Conservation (phyloP, 2,888 invertebrate genomes). For the Lycia hirtaria region DNA sequence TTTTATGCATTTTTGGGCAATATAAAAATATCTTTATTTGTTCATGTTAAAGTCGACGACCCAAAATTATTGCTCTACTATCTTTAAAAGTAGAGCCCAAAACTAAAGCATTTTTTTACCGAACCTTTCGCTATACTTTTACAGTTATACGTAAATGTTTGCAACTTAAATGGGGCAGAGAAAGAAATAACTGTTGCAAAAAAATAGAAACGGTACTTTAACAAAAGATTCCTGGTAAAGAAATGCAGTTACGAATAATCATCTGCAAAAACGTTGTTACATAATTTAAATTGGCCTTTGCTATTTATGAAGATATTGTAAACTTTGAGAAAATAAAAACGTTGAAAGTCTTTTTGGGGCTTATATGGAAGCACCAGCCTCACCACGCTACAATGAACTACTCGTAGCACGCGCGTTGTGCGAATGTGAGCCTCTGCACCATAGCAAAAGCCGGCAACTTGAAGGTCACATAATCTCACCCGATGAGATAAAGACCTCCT, state of each 20-base stretch:
- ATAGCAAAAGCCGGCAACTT: too few relatives aligned
- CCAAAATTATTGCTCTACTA: constrained; percentile 63
- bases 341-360: too few relatives aligned
- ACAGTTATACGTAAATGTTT: constrained; percentile 66
- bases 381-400: too few relatives aligned
- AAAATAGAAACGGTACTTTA: constrained; percentile 55
- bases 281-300: constrained; percentile 32
- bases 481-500: too few relatives aligned
- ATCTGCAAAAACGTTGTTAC: constrained; percentile 43
- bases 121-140: constrained; percentile 54
- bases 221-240: constrained; percentile 53
- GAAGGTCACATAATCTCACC: too few relatives aligned
- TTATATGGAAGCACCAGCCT: too few relatives aligned
- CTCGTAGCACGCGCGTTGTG: too few relatives aligned
- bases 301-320: neutral
- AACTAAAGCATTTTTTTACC: constrained; percentile 65
- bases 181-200: constrained; percentile 58
- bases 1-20: constrained; percentile 48
- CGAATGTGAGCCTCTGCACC: too few relatives aligned
- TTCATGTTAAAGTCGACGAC: constrained; percentile 58
- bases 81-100: constrained; percentile 78
- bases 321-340: too few relatives aligned
- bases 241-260: constrained; percentile 53
- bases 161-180: constrained; percentile 58
- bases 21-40: constrained; percentile 78